These are phyloP conservation scores for Ooceraea biroi DNA, from an alignment of 1,140 invertebrate genomes.

Conservation along the genomic window DNA sequence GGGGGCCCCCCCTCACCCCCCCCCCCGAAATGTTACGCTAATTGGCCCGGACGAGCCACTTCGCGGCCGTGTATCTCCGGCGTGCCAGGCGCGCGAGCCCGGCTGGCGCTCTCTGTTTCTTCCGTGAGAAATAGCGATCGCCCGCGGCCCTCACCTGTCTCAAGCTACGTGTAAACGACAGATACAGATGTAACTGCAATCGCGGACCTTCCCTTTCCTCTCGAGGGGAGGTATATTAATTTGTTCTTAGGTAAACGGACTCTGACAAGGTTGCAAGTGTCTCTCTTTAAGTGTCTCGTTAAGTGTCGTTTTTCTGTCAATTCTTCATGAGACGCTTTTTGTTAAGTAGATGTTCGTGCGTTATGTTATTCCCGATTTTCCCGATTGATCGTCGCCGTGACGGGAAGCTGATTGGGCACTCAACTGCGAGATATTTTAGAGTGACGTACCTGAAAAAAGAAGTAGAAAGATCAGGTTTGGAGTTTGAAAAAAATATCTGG, in stretches of 20 bases:
- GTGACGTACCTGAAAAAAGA: background rate
- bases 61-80: constrained; percentile 38
- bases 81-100: constrained; percentile 26
- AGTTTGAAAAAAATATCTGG: background rate
- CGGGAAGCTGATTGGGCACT: background rate
- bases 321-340: background rate
- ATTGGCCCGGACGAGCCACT: constrained; percentile 68
- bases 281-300: background rate
- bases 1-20: background rate
- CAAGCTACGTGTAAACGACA: background rate
- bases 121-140: constrained; percentile 38
- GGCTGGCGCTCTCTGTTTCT: background rate
- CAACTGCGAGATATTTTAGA: background rate
- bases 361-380: background rate
- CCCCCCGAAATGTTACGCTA: constrained; percentile 78
- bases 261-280: constrained; percentile 1
- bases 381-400: background rate
- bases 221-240: constrained; percentile 19
- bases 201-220: background rate
- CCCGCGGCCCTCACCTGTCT: constrained; percentile 34
- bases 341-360: background rate
- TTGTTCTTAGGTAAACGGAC: background rate
- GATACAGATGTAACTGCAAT: background rate
- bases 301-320: background rate
- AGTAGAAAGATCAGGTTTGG: background rate